Evolutionary conservation across 2,797 vertebrate genomes (phyloP).

Genomic region (Coregonus suidteri): DNA sequence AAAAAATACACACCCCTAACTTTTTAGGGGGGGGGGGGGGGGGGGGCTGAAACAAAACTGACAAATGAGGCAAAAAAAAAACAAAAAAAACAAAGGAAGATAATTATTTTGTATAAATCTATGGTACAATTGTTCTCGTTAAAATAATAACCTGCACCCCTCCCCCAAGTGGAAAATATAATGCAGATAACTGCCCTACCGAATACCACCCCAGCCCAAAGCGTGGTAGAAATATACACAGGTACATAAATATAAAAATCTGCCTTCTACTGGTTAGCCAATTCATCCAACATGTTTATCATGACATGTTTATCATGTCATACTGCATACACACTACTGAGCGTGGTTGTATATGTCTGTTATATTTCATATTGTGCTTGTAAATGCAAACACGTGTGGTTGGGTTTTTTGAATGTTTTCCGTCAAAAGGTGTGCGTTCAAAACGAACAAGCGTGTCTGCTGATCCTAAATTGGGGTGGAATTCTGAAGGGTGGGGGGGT

Average conservation of each 20-base stretch:
- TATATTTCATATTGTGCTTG: conserved; percentile 77
- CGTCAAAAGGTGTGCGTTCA: conserved; percentile 62
- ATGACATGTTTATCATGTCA: conserved; percentile 33
- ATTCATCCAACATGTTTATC: conserved; percentile 55
- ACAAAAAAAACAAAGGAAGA: conserved; percentile 11
- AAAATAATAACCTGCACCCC: conserved; percentile 66
- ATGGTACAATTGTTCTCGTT: conserved; percentile 74
- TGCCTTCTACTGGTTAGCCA: conserved; percentile 62
- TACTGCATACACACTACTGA: conserved; percentile 39
- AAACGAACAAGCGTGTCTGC: conserved; percentile 63
- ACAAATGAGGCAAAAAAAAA: conserved; percentile 31
- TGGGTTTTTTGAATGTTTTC: conserved; percentile 33
- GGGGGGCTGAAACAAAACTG: conserved; percentile 62
- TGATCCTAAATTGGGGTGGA: conserved; percentile 53
- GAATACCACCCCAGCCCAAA: conserved; percentile 74
- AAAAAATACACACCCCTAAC: conserved; percentile 57
- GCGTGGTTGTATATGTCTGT: conserved; percentile 46
- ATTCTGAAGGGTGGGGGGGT: conserved; percentile 27
- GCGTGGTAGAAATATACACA: conserved; percentile 75
- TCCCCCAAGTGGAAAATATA: conserved; percentile 49
- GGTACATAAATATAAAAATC: conserved; percentile 77
- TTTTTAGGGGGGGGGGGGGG: conserved; percentile 47
- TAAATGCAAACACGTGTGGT: conserved; percentile 57
- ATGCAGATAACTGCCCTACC: conserved; percentile 64
- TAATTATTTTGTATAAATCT: conserved; percentile 35